A percentile compares a stretch with the other conserved stretches of the same genome.
These are phyloP conservation scores for Pilophorus perplexus DNA, from an alignment of 2,888 invertebrate species.

Conservation along the genomic window DNA sequence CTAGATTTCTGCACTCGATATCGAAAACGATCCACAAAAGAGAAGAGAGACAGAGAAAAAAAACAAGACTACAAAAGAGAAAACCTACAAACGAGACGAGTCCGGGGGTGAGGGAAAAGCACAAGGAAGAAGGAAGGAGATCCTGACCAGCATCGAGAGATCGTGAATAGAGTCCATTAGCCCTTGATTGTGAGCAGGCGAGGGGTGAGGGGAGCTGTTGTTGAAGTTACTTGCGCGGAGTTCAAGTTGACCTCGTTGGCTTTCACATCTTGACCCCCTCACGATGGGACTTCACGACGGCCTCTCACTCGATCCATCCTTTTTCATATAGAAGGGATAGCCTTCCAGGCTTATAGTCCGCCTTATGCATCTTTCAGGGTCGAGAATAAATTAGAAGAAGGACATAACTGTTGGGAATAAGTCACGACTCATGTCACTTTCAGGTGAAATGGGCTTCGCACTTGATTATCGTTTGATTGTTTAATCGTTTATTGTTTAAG, in stretches of 20 bases:
- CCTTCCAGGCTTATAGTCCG: too few species aligned
- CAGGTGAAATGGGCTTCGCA: too few species aligned
- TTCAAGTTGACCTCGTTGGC: conserved; percentile 33
- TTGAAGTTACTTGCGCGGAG: conserved; percentile 14
- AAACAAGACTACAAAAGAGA: conserved; percentile 7
- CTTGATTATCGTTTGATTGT: too few species aligned
- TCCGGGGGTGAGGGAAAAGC: not conserved
- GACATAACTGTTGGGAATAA: too few species aligned
- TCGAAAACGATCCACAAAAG: not conserved
- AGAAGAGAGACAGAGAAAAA: not conserved
- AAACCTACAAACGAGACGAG: not conserved
- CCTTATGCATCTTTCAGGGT: too few species aligned
- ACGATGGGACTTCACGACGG: not conserved
- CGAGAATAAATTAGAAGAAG: too few species aligned
- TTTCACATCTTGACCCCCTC: conserved; percentile 31
- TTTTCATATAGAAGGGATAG: too few species aligned
- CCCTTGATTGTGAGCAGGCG: not conserved
- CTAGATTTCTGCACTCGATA: conserved; percentile 22
- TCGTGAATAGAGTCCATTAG: conserved; percentile 29
- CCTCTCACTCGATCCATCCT: too few species aligned
- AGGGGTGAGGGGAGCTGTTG: not conserved
- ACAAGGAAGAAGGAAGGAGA: conserved; percentile 7
- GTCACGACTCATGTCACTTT: too few species aligned
- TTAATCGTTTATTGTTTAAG: too few species aligned
- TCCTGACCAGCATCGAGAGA: conserved; percentile 12